Percentiles rank a stretch among this genome's conserved stretches.
These are phyloP conservation scores for Aepyceros melampus DNA, from an alignment of 2,113 vertebrate genomes.

Conservation along the genomic window DNA sequence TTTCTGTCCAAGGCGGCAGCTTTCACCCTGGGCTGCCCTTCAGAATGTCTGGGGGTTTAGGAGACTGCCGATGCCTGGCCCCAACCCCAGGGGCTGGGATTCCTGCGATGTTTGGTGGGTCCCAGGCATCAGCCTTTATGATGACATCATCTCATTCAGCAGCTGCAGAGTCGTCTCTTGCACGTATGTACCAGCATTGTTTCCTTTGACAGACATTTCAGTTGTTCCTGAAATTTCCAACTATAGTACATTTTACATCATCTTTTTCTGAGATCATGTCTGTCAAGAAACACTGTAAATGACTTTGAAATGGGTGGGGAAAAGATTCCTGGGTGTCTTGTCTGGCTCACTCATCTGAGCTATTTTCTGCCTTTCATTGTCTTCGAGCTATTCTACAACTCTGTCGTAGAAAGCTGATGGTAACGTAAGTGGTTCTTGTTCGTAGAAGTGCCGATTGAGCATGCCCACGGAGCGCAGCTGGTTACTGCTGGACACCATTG, in stretches of 20 bases:
- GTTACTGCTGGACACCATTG: rapidly evolving
- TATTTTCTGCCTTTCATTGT: neutral
- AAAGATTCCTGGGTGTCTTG: neutral
- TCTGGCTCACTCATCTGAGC: neutral
- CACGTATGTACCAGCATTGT: neutral
- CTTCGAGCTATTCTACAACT: neutral
- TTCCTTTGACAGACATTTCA: neutral
- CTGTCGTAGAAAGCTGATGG: neutral
- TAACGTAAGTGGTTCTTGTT: neutral
- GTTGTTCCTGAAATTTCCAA: neutral
- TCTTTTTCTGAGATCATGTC: neutral
- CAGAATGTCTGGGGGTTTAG: neutral
- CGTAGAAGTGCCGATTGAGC: neutral
- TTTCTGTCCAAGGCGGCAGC: neutral
- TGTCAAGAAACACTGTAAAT: neutral
- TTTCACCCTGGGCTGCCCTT: neutral
- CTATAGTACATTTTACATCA: neutral
- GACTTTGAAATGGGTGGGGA: neutral
- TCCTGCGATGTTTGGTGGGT: neutral
- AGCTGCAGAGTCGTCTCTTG: neutral
- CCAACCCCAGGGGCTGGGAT: neutral
- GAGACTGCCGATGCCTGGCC: rapidly evolving
- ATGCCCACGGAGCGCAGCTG: neutral
- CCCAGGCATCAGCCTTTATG: neutral
- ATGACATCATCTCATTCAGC: too few relatives aligned